A percentile compares a stretch with the other conserved stretches of the same genome.
Evolutionary conservation across 2,888 invertebrate genomes (phyloP).

Genomic region (Melipona beecheii): DNA sequence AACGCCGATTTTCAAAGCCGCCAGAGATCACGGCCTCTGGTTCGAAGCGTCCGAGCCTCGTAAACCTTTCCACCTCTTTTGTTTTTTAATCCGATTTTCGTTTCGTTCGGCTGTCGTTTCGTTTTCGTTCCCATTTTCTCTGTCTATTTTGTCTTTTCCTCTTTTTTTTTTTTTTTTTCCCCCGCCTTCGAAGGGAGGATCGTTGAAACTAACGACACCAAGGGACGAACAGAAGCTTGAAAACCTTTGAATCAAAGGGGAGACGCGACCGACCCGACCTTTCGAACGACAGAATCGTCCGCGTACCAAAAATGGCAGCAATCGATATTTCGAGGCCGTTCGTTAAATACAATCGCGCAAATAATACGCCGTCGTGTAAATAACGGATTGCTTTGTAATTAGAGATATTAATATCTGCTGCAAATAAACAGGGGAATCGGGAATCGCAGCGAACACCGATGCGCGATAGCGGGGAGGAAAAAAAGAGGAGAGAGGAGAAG

Average conservation of each 20-base stretch:
- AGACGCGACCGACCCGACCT: not conserved
- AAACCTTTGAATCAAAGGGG: not conserved
- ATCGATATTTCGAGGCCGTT: conserved; percentile 17
- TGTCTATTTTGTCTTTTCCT: not conserved
- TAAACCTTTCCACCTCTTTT: conserved; percentile 10
- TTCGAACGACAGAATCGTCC: not conserved
- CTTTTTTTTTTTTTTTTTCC: not conserved
- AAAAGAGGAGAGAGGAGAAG: not conserved
- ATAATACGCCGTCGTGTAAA: conserved; percentile 14
- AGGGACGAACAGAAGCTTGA: not conserved
- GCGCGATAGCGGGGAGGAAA: not conserved
- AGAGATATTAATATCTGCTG: conserved; percentile 30
- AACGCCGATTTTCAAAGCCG: conserved; percentile 53
- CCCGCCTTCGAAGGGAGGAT: not conserved
- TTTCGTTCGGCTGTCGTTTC: not conserved
- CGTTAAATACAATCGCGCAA: conserved; percentile 32
- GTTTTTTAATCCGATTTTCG: not conserved
- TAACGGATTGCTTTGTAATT: conserved; percentile 31
- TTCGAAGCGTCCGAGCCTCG: conserved; percentile 9
- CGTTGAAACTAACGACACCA: not conserved
- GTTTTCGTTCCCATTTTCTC: not conserved
- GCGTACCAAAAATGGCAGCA: conserved; percentile 1
- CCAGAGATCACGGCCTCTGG: conserved; percentile 37
- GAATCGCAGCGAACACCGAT: not conserved
- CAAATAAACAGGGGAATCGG: conserved; percentile 21